Evolutionary conservation across 2,113 vertebrate genomes (phyloP), one percentile per base, ranked within the genome.

Genomic region (Leucosticte australis): DNA sequence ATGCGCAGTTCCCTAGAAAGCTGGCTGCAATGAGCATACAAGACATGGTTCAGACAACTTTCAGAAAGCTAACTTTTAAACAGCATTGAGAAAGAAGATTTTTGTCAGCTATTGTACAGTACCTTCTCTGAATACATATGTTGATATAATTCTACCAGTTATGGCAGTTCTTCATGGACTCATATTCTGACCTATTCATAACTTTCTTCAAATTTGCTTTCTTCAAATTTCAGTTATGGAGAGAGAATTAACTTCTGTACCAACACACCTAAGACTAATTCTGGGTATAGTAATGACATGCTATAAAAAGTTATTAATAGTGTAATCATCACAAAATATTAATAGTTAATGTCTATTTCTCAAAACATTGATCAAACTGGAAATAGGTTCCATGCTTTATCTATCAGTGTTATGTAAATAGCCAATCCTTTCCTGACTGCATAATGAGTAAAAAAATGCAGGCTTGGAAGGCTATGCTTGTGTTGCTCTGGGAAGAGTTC

Each of bases 1-100:
- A 80, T 55, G 37, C 59, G 11, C 70, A 89, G 23, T 26, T 91
- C 39, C 67, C 78, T 90, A 50, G 87, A 94, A 80, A 92, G 44
- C 5, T 84, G 44, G 16, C 59, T 87, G 11, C 23, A n/a, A 56
- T 24, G 7, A 31, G 50, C 0, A 0, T 37, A 42, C 15, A 44
- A 11, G 35, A n/a, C 4, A 3, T 35, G 4, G 21, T 53, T 52
- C 41, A 52, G 55, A 89, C 17, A 71, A 9, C 26, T 87, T 75
- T 74, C 23, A 82, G 73, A 92, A 89, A 50, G 15, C 28, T 57
- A 14, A 20, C 16, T 57, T 46, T 46, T 35, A 47, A 53, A 70
- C 13, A 70, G 4, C 9, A 31, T 52, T 63, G 28, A 73, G 56
- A 91, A 87, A 41, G 20, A 41, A 65, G 33, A 86, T 37, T 85